A percentile compares a stretch with the other conserved stretches of the same genome.
phyloP scores from a whole-genome alignment of 2,113 vertebrate genomes.

The Esox niger region DNA sequence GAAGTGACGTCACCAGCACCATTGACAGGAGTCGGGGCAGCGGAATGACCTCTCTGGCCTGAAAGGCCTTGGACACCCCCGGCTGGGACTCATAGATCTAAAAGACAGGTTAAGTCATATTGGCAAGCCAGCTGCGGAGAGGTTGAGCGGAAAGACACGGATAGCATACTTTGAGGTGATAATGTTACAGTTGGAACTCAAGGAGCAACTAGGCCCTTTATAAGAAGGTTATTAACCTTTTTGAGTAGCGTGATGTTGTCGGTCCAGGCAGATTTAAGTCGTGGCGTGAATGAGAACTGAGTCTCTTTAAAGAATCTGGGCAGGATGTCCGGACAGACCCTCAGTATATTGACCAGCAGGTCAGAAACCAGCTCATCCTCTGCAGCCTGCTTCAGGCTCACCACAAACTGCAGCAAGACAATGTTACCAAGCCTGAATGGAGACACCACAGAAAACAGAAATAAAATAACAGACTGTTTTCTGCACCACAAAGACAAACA shows the following conservation, averaged over 20 bases:
- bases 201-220: too few relatives aligned
- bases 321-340: constrained; percentile 85
- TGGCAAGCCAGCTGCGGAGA: too few relatives aligned
- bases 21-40: constrained; percentile 82
- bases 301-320: constrained; percentile 88
- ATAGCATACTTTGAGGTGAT: too few relatives aligned
- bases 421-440: constrained; percentile 88
- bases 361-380: constrained; percentile 86
- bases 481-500: too few relatives aligned
- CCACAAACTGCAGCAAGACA: constrained; percentile 86
- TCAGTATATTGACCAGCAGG: constrained; percentile 82
- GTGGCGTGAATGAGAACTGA: constrained; percentile 82
- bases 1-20: constrained; percentile 86
- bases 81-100: constrained; percentile 93
- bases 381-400: constrained; percentile 83
- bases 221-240: constrained; percentile 72
- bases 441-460: constrained; percentile 6
- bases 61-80: constrained; percentile 81
- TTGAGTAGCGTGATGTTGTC: constrained; percentile 86
- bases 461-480: too few relatives aligned
- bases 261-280: constrained; percentile 81
- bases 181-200: background rate
- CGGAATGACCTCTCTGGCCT: constrained; percentile 78
- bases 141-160: too few relatives aligned
- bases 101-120: constrained; percentile 2